phyloP scores from a whole-genome alignment of 2,888 invertebrate species.

The Horisme vitalbata region DNA sequence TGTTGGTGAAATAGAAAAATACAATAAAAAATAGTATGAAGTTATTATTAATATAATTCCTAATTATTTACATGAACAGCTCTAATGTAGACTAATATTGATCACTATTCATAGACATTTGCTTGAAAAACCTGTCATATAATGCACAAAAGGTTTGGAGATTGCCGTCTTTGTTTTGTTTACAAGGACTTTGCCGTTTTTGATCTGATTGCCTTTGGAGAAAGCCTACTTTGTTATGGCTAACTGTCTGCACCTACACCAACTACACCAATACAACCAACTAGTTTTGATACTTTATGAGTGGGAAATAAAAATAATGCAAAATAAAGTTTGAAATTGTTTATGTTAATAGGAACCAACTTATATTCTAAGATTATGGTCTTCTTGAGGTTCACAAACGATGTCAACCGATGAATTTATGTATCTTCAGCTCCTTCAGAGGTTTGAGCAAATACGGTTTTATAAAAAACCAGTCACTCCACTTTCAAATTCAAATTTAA shows the following conservation, averaged over 20 bases:
- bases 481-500: no score
- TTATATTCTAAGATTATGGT: conserved; percentile 22
- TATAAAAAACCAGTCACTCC: conserved; percentile 16
- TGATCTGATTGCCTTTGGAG: conserved; percentile 14
- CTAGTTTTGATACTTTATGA: conserved; percentile 17
- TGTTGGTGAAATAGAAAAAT: conserved; percentile 11
- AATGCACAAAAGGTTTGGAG: conserved; percentile 16
- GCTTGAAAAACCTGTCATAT: conserved; percentile 13
- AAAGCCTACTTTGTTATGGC: conserved; percentile 18
- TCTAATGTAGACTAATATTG: conserved; percentile 16
- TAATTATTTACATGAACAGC: conserved; percentile 9
- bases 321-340: conserved; percentile 9
- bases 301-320: conserved; percentile 17
- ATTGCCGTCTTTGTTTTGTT: conserved; percentile 16
- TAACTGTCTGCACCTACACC: conserved; percentile 2
- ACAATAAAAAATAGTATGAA: conserved; percentile 12
- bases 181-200: conserved; percentile 18
- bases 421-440: conserved; percentile 9
- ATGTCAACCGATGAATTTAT: conserved; percentile 12
- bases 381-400: conserved; percentile 22
- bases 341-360: conserved; percentile 6
- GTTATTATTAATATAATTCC: conserved; percentile 7
- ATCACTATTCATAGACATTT: conserved; percentile 17
- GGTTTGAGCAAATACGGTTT: conserved; percentile 16
- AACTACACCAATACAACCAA: conserved; percentile 8